Conservation (phyloP, 2,888 invertebrate genomes). For the Xylota segnis region DNA sequence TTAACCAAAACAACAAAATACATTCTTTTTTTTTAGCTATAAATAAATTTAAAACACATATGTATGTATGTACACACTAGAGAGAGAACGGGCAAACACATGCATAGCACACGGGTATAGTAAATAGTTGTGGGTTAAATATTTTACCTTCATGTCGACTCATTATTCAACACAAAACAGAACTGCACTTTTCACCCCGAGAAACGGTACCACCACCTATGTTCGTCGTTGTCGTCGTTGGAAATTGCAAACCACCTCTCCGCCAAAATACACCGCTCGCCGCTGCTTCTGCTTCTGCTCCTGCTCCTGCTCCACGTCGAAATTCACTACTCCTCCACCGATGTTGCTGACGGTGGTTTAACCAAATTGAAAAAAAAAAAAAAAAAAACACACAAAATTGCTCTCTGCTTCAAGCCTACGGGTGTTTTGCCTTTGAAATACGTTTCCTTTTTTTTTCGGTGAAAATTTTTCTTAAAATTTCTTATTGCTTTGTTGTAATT, state of each 20-base stretch:
- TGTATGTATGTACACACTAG: background rate
- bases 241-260: constrained; percentile 65
- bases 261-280: constrained; percentile 40
- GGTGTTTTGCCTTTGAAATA: constrained; percentile 22
- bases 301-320: background rate
- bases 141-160: constrained; percentile 96
- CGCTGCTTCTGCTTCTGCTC: background rate
- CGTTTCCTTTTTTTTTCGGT: background rate
- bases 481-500: constrained; percentile 23
- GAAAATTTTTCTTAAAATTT: constrained; percentile 6
- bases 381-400: background rate
- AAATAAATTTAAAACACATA: constrained; percentile 17
- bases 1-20: constrained; percentile 24
- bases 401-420: constrained; percentile 21
- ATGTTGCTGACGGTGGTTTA: background rate
- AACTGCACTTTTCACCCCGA: constrained; percentile 73
- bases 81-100: constrained; percentile 21
- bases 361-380: background rate
- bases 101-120: constrained; percentile 10
- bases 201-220: constrained; percentile 64
- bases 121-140: constrained; percentile 52
- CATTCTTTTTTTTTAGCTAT: constrained; percentile 13
- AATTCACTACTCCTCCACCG: background rate
- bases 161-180: constrained; percentile 86
- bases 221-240: constrained; percentile 53